Percentiles rank a stretch among this genome's conserved stretches.
Conservation (phyloP, 2,888 invertebrate species). For the Clostera curtula region DNA sequence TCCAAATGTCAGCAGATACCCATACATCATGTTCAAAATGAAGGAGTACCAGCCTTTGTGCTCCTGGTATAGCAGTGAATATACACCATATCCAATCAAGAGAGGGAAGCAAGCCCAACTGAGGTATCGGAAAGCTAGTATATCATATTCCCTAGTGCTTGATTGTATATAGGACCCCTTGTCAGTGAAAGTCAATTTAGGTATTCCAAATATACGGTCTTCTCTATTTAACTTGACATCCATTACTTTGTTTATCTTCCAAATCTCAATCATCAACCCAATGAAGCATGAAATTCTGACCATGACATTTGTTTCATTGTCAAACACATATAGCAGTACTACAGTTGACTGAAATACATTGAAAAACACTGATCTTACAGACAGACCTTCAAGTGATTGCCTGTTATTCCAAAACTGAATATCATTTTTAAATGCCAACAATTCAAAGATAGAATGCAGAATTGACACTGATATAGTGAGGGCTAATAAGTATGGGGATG, state of each 20-base stretch:
- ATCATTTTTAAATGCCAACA: constrained; percentile 99
- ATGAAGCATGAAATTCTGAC: constrained; percentile 95
- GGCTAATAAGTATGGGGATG: constrained; percentile 95
- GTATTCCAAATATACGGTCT: constrained; percentile 85
- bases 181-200: constrained; percentile 87
- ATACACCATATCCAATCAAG: constrained; percentile 93
- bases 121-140: constrained; percentile 95
- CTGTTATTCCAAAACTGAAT: constrained; percentile 99
- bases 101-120: constrained; percentile 98
- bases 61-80: constrained; percentile 95
- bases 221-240: constrained; percentile 87
- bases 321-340: constrained; percentile 96
- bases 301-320: constrained; percentile 98
- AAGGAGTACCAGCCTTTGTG: constrained; percentile 99
- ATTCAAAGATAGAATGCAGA: constrained; percentile 97
- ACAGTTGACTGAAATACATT: constrained; percentile 97
- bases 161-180: constrained; percentile 98
- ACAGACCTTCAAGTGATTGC: constrained; percentile 96
- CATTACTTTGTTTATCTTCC: constrained; percentile 97
- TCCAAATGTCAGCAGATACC: constrained; percentile 97
- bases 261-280: constrained; percentile 96
- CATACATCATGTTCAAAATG: constrained; percentile 96
- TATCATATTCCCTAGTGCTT: constrained; percentile 94
- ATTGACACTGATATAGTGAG: constrained; percentile 94
- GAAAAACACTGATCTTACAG: constrained; percentile 98